Evolutionary conservation across 1,140 invertebrate species (phyloP).

Genomic region (Lasioglossum baleicum): DNA sequence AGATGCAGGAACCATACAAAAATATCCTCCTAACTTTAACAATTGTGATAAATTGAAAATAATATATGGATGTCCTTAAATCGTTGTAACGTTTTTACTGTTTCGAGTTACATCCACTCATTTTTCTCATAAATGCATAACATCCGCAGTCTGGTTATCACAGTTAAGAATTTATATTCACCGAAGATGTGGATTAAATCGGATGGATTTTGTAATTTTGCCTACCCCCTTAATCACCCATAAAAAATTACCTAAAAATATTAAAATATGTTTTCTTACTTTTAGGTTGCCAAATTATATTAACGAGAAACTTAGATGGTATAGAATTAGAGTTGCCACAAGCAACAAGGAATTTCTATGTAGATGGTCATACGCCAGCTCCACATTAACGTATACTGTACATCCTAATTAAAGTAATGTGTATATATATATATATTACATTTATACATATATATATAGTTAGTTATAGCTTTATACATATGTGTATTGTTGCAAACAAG

Average conservation of each 20-base stretch:
- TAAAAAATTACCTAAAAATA: slow-evolving; percentile 10
- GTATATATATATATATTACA: slow-evolving; percentile 37
- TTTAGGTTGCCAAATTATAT: slow-evolving; percentile 95
- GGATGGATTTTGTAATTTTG: too few relatives aligned
- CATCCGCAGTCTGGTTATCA: too few relatives aligned
- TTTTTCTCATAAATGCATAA: too few relatives aligned
- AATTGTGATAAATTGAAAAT: too few relatives aligned
- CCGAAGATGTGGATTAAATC: too few relatives aligned
- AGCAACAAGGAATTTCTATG: slow-evolving; percentile 98
- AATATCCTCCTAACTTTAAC: too few relatives aligned
- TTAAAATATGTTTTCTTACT: slow-evolving; percentile 51
- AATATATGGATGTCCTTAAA: too few relatives aligned
- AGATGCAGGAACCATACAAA: too few relatives aligned
- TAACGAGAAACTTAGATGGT: slow-evolving; percentile 95
- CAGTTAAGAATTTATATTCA: too few relatives aligned
- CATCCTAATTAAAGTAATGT: slow-evolving; percentile 10
- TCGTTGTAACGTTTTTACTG: too few relatives aligned
- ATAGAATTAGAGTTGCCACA: slow-evolving; percentile 92
- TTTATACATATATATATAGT: slow-evolving; percentile 13
- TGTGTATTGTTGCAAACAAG: slow-evolving; percentile 36
- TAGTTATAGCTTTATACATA: slow-evolving; percentile 7
- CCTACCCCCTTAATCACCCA: not conserved
- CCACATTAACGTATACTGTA: slow-evolving; percentile 85
- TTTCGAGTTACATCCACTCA: too few relatives aligned
- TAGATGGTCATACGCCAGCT: slow-evolving; percentile 96